phyloP scores from a whole-genome alignment of 2,888 invertebrate species.

The Lasioglossum leucozonium region DNA sequence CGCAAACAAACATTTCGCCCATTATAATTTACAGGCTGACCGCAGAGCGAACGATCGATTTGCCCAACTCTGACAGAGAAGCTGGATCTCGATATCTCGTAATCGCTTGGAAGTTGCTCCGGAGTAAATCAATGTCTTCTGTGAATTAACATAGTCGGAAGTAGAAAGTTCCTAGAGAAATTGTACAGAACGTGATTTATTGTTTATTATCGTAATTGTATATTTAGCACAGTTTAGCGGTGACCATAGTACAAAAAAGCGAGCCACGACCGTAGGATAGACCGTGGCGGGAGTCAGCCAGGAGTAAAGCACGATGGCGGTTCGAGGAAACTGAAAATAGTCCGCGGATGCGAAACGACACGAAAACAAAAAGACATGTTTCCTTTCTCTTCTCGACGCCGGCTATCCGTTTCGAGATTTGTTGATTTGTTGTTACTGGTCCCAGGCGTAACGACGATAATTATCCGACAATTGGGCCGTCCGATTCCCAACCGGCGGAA shows the following conservation, averaged over 20 bases:
- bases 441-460: slow-evolving; percentile 17
- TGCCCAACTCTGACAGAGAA: slow-evolving; percentile 9
- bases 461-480: slow-evolving; percentile 3
- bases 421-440: slow-evolving; percentile 28
- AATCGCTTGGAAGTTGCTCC: slow-evolving; percentile 55
- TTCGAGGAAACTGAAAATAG: slow-evolving; percentile 10
- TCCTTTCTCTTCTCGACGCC: slow-evolving; percentile 4
- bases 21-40: neutral
- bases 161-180: slow-evolving; percentile 71
- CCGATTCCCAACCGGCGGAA: neutral
- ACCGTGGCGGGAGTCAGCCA: slow-evolving; percentile 33
- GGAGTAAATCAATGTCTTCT: slow-evolving; percentile 69
- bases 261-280: slow-evolving; percentile 36
- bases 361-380: slow-evolving; percentile 18
- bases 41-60: neutral
- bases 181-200: slow-evolving; percentile 63
- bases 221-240: slow-evolving; percentile 61
- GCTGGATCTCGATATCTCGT: slow-evolving; percentile 60
- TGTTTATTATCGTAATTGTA: slow-evolving; percentile 61
- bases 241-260: slow-evolving; percentile 68
- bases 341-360: neutral
- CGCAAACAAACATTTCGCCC: neutral
- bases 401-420: slow-evolving; percentile 12
- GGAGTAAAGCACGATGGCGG: slow-evolving; percentile 16
- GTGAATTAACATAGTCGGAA: slow-evolving; percentile 60